Evolutionary conservation across 2,888 invertebrate species (phyloP).

Genomic region (Watsonalla cultraria): DNA sequence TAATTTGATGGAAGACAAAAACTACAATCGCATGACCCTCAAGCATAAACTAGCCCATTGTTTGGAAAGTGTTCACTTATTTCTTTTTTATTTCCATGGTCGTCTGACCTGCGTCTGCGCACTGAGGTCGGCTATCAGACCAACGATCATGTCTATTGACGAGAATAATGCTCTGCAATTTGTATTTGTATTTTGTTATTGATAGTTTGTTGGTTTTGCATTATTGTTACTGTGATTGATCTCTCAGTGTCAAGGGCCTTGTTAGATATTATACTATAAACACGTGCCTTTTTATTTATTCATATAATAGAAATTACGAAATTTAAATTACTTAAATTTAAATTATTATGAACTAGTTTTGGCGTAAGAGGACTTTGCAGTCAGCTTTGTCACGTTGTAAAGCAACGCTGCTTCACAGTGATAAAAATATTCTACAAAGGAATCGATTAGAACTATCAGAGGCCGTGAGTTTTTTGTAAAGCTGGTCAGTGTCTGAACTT

Average conservation of each 20-base stretch:
- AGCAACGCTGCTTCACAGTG: too few species aligned
- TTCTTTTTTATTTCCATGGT: constrained; percentile 47
- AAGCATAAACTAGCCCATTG: constrained; percentile 34
- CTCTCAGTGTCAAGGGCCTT: not conserved
- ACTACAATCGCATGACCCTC: constrained; percentile 7
- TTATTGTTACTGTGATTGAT: not conserved
- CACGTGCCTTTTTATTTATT: too few species aligned
- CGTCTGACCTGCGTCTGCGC: constrained; percentile 50
- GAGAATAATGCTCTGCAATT: constrained; percentile 30
- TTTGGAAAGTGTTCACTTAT: constrained; percentile 52
- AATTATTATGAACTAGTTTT: too few species aligned
- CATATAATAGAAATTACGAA: too few species aligned
- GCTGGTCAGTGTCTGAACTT: too few species aligned
- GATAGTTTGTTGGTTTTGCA: constrained; percentile 6
- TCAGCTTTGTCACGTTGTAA: too few species aligned
- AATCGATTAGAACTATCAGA: too few species aligned
- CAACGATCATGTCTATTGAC: constrained; percentile 51
- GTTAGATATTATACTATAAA: too few species aligned
- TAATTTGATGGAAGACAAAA: constrained; percentile 1
- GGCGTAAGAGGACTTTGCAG: too few species aligned
- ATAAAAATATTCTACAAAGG: too few species aligned
- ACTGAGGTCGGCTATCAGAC: constrained; percentile 57
- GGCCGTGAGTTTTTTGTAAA: too few species aligned
- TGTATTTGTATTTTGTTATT: constrained; percentile 15
- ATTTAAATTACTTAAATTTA: too few species aligned